Evolutionary conservation across 2,888 invertebrate genomes (phyloP), one percentile per base, ranked within the genome.

Genomic region (Malthinus flaveolus): DNA sequence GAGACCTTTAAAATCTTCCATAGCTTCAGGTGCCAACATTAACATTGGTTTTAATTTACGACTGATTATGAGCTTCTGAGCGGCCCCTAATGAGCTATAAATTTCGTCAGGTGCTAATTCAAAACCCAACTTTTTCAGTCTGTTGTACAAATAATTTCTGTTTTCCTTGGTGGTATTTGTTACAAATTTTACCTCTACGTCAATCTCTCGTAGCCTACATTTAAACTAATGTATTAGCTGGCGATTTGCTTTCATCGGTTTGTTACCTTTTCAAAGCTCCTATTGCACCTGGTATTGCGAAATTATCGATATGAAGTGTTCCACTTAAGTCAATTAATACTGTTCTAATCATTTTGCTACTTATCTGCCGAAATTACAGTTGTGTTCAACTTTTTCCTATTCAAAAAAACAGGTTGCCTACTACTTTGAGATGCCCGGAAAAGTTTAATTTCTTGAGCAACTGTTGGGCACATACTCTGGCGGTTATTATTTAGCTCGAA

Each of bases 91-190:
- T 0, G 92, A 91, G 61, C 90, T 90, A 71, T 88, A 87, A 49
- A 94, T 89, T 74, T 93, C 90, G 1, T 84, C 78, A 56, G 79
- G 79, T 2, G 83, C 73, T 44, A 93, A 76, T 33, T 82, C 72
- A 71, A 93, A 91, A 0, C 92, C 92, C 35, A 92, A 81, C 23
- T 76, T 79, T 0, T 67, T 75, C 15, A 93, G 78, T 32, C 89
- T 81, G 13, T 84, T 78, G 69, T 85, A 79, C 12, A 93, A 77
- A 13, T 82, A 76, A 56, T 81, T 77, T 59, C 84, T 83, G 0
- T 90, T 89, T 74, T 93, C 92, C 75, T 92, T n/a, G n/a, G n/a
- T 92, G 0, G 93, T 93, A 70, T 94, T 94, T 9, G 93, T 93
- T 0, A 93, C 90, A 79, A 93, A 93, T 75, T 87, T 88, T 8